phyloP scores from a whole-genome alignment of 64 coral and sea anemone genomes.

The Trachythela sp. region DNA sequence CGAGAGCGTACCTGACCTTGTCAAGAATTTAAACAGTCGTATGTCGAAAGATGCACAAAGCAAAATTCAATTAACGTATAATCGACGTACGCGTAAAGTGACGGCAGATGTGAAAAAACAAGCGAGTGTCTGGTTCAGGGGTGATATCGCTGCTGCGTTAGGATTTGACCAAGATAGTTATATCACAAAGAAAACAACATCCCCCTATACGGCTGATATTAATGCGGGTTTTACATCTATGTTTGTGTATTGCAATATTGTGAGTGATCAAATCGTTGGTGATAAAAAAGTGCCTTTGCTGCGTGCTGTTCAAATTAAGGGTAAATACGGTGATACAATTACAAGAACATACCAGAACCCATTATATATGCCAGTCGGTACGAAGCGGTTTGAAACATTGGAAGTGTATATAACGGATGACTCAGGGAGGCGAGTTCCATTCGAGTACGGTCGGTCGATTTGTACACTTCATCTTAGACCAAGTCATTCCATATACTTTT shows the following conservation, averaged over 20 bases:
- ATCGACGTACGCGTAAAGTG: no score
- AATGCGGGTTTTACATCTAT: not conserved
- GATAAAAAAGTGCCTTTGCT: constrained; percentile 14
- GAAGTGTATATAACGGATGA: not conserved
- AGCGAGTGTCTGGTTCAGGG: no score
- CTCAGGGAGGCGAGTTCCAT: not conserved
- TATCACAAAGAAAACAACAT: not conserved
- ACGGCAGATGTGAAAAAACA: no score
- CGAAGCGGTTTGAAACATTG: not conserved
- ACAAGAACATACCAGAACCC: not conserved
- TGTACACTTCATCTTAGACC: constrained; percentile 12
- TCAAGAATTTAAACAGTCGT: not conserved
- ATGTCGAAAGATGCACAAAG: not conserved
- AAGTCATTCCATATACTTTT: not conserved
- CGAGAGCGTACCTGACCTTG: not conserved
- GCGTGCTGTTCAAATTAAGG: not conserved
- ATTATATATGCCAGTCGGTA: not conserved
- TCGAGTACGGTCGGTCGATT: not conserved
- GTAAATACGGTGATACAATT: not conserved
- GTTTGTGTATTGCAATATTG: not conserved
- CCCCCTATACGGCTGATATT: not conserved
- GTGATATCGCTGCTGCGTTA: not conserved
- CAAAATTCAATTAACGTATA: not conserved
- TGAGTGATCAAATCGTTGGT: constrained; percentile 7
- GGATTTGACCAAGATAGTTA: not conserved